Conservation (phyloP, 2,888 invertebrate species). For the Pristionchus arcanus region DNA sequence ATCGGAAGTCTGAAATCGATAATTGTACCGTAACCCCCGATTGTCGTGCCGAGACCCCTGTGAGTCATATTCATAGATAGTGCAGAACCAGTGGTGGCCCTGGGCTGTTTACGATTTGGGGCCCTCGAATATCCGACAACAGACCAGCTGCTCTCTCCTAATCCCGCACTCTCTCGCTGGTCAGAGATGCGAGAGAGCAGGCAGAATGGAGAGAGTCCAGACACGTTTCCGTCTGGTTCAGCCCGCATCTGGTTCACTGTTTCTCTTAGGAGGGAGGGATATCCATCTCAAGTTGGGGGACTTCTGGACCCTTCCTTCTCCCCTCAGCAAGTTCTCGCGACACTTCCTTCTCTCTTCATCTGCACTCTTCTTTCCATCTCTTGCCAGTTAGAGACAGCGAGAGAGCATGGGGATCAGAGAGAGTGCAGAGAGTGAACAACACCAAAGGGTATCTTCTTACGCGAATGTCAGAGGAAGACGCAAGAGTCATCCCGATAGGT, state of each 20-base stretch:
- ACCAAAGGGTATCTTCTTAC: neutral
- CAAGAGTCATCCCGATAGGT: neutral
- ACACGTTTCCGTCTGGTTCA: neutral
- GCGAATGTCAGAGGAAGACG: neutral
- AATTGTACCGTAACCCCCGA: neutral
- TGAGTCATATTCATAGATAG: neutral
- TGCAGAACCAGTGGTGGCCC: neutral
- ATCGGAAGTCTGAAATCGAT: conserved; percentile 19
- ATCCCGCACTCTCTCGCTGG: neutral
- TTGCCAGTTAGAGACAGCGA: neutral
- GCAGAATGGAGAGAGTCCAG: neutral
- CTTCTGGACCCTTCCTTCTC: neutral
- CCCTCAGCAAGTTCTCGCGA: neutral
- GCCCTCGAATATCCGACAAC: neutral
- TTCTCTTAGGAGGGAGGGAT: conserved; percentile 16
- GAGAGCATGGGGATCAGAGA: neutral
- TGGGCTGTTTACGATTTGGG: neutral
- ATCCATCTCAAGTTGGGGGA: neutral
- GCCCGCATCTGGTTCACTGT: conserved; percentile 24
- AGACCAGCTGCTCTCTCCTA: neutral
- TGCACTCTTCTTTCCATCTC: neutral
- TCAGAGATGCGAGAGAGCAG: neutral
- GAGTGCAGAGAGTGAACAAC: conserved; percentile 25
- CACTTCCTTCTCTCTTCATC: neutral
- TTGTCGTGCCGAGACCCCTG: neutral